Conservation (phyloP, 2,888 invertebrate genomes). For the Euzetes globulus region DNA sequence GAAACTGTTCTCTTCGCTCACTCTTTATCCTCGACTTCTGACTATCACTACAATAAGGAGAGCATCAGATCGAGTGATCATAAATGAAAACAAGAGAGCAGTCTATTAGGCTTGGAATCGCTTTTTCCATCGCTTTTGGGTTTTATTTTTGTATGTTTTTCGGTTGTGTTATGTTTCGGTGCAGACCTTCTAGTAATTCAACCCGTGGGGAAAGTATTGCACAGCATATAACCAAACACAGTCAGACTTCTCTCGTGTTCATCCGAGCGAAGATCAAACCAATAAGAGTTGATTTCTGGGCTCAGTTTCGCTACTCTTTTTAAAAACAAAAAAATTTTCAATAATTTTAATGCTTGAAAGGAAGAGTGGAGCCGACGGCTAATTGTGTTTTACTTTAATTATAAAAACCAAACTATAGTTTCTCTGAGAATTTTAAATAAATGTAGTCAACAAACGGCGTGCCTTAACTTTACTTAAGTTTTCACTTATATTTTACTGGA, state of each 20-base stretch:
- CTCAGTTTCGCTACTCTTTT: background rate
- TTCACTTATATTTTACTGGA: background rate
- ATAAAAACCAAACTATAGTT: background rate
- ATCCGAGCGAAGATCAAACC: background rate
- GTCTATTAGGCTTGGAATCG: conserved; percentile 11
- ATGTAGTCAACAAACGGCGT: background rate
- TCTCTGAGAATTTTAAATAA: background rate
- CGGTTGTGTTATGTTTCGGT: background rate
- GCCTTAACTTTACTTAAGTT: background rate
- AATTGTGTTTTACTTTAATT: background rate
- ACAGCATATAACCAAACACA: background rate
- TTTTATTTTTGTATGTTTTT: background rate
- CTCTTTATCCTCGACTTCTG: background rate
- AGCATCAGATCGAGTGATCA: conserved; percentile 11
- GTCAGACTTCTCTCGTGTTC: background rate
- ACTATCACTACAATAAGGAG: background rate
- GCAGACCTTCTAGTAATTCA: conserved; percentile 6
- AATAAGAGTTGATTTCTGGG: background rate
- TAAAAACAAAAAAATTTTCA: background rate
- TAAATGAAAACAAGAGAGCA: conserved; percentile 10
- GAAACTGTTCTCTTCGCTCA: background rate
- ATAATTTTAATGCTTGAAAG: background rate
- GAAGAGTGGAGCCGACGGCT: background rate
- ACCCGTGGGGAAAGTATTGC: conserved; percentile 1
- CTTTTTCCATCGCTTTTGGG: conserved; percentile 11